Evolutionary conservation across 2,888 invertebrate species (phyloP).

Genomic region (Ophioninae sp.): DNA sequence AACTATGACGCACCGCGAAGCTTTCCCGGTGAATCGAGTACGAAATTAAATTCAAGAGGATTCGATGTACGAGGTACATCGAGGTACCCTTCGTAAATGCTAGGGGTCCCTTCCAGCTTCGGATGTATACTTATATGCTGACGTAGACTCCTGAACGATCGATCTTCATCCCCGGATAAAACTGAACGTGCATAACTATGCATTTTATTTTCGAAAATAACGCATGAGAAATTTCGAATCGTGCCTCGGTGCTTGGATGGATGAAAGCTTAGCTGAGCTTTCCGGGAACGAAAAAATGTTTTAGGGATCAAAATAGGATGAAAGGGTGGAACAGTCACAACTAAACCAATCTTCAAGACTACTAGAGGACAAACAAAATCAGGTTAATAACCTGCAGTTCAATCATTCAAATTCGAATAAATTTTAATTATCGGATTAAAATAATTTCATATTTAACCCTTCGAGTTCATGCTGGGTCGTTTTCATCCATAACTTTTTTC

Average conservation of each 20-base stretch:
- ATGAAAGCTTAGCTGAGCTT: neutral
- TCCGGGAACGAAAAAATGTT: neutral
- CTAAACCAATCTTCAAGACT: neutral
- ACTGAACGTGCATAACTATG: neutral
- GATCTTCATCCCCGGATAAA: neutral
- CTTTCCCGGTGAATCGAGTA: conserved; percentile 59
- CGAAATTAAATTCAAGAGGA: conserved; percentile 61
- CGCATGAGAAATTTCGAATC: neutral
- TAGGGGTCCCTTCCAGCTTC: neutral
- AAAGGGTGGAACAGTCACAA: neutral
- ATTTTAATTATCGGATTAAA: too few species aligned
- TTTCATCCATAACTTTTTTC: too few species aligned
- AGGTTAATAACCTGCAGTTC: neutral
- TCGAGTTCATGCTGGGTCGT: too few species aligned
- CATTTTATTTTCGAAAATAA: neutral
- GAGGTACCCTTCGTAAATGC: neutral
- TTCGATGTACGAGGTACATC: conserved; percentile 36
- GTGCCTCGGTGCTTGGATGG: neutral
- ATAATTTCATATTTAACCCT: too few species aligned
- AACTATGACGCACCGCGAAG: conserved; percentile 50
- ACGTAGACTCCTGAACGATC: neutral
- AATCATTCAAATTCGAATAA: too few species aligned
- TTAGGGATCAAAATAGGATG: neutral
- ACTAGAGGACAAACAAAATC: neutral
- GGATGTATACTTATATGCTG: neutral